A percentile compares a stretch with the other conserved stretches of the same genome.
These are phyloP conservation scores for Paramormyrops hopkinsi DNA, from an alignment of 2,797 vertebrate species.

Conservation along the genomic window DNA sequence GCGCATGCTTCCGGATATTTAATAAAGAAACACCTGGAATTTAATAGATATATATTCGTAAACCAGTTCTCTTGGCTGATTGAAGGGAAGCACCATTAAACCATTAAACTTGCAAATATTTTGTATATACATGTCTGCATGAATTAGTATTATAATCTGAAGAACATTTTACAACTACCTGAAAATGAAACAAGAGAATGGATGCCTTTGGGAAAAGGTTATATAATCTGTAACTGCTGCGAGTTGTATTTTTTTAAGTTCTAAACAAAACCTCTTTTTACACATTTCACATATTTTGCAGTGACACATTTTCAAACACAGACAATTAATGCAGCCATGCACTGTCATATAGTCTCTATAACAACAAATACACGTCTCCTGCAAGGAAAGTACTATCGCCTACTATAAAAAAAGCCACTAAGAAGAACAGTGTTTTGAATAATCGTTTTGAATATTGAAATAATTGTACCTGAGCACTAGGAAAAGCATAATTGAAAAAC, in stretches of 20 bases:
- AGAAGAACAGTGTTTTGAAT: not conserved
- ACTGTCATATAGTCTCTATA: not conserved
- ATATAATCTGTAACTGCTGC: constrained; percentile 11
- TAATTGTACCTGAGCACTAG: not conserved
- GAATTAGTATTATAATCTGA: not conserved
- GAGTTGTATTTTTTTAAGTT: constrained; percentile 10
- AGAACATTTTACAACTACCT: constrained; percentile 11
- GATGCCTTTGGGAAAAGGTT: constrained; percentile 1
- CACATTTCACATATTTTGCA: not conserved
- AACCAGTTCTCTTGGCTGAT: not conserved
- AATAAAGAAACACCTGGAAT: constrained; percentile 10
- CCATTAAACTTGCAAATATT: constrained; percentile 9
- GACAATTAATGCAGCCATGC: not conserved
- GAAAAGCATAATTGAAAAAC: not conserved
- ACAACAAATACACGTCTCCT: not conserved
- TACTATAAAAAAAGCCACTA: not conserved
- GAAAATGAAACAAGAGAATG: constrained; percentile 14
- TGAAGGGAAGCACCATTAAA: not conserved
- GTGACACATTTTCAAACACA: not conserved
- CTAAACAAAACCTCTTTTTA: not conserved
- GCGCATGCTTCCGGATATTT: not conserved
- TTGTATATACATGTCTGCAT: not conserved
- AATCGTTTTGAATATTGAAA: not conserved
- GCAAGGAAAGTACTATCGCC: not conserved
- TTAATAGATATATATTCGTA: not conserved